Evolutionary conservation across 53 echinoderm and acorn worm species (phyloP).

Genomic region (Astropecten irregularis): DNA sequence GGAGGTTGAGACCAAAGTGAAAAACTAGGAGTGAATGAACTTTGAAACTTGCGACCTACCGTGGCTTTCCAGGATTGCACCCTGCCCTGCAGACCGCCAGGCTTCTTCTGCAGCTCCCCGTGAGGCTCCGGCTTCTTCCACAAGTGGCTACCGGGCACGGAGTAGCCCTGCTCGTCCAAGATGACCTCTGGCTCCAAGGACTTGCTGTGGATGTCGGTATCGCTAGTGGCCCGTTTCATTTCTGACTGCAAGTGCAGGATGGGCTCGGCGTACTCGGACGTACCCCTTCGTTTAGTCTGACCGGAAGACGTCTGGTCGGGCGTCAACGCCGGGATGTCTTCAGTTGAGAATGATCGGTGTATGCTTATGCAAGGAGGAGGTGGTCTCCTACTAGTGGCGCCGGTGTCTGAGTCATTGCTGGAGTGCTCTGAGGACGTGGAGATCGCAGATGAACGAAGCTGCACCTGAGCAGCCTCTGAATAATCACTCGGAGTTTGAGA

Average conservation of each 20-base stretch:
- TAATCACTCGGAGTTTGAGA: no score
- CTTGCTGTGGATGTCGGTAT: constrained; percentile 38
- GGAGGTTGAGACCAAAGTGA: no score
- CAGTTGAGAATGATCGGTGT: constrained; percentile 26
- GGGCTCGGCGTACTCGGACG: constrained; percentile 28
- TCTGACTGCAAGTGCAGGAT: background rate
- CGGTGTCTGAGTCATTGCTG: no score
- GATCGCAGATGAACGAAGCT: no score
- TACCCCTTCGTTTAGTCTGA: background rate
- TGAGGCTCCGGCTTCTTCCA: constrained; percentile 44
- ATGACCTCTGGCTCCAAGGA: constrained; percentile 7
- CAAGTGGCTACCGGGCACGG: constrained; percentile 86
- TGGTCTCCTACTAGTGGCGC: no score
- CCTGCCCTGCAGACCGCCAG: background rate
- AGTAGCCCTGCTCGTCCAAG: constrained; percentile 74
- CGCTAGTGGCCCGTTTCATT: constrained; percentile 22
- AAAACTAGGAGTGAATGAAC: no score
- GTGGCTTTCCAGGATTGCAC: constrained; percentile 2
- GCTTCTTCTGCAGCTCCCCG: background rate
- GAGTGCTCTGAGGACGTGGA: no score
- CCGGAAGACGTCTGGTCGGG: no score
- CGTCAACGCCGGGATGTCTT: constrained; percentile 1
- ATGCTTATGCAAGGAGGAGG: background rate
- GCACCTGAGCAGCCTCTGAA: no score
- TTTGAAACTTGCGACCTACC: constrained; percentile 26